Base-by-base conservation (phyloP, 1,140 invertebrate genomes). In the Papilio dardanus region DNA sequence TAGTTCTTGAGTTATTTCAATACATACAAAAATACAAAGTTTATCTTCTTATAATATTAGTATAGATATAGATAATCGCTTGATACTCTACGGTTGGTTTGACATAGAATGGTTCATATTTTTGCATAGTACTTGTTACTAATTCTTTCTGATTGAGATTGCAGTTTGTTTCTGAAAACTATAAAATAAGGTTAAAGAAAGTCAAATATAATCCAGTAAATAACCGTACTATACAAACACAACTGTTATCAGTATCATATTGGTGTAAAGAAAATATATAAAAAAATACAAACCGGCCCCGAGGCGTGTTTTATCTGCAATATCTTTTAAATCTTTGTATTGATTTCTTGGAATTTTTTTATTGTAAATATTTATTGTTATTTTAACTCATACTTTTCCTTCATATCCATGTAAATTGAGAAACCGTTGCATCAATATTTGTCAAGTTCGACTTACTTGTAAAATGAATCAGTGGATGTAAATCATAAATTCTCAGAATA, bases 391-490 rank as follows among this genome's bases (percentile, higher is more conserved):
- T 3, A 62, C 24, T 16, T 62, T 62, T 62, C 16, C 54, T 24
- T 62, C 30, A 58, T 58, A 58, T 58, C 54, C 54, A 62, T n/a
- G 54, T 62, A 24, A 62, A 62, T 62, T 62, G 10, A 62, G 24
- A 54, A 54, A 54, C 50, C 21, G 50, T 12, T 54, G 7, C 21
- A 54, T 54, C 8, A 54, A 54, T 54, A 54, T 54, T 54, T 54
- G 21, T 54, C 1, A 54, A 54, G n/a, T 10, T 3, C 40, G 12
- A 46, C 50, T 54, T 54, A 24, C 21, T 12, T 54, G 50, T 54
- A 54, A 24, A 5, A 12, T 28, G 50, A 54, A 24, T 54, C 50
- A 54, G 8, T 21, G n/a, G 21, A 21, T 8, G 10, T 46, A 12
- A 10, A n/a, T 46, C 42, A 46, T 46, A 46, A n/a, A 7, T 19